phyloP scores from a whole-genome alignment of 2,888 invertebrate genomes.

The Rhamnusium bicolor region DNA sequence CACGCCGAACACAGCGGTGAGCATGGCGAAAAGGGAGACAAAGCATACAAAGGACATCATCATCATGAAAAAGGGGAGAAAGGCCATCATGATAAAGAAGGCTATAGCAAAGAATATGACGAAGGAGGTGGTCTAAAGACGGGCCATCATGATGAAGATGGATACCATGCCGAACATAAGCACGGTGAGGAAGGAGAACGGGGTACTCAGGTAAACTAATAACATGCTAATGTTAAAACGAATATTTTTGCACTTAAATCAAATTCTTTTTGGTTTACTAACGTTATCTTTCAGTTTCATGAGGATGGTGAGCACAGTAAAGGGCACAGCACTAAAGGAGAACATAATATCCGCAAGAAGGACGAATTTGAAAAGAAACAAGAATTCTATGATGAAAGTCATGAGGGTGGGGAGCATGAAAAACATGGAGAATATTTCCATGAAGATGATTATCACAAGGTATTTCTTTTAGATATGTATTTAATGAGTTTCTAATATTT shows the following conservation, averaged over 20 bases:
- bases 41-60: conserved; percentile 79
- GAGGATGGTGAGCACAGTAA: conserved; percentile 79
- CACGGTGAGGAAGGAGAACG: conserved; percentile 78
- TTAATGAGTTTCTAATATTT: too few relatives aligned
- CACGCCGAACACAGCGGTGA: conserved; percentile 73
- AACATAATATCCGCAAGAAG: conserved; percentile 83
- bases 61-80: conserved; percentile 77
- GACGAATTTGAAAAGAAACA: conserved; percentile 84
- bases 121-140: conserved; percentile 77
- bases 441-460: conserved; percentile 73
- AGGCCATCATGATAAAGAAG: conserved; percentile 80
- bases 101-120: conserved; percentile 76
- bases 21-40: conserved; percentile 76
- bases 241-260: too few relatives aligned
- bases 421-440: conserved; percentile 77
- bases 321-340: conserved; percentile 83
- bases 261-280: too few relatives aligned
- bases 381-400: conserved; percentile 84
- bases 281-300: conserved; percentile 59
- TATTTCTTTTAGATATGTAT: too few relatives aligned
- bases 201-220: conserved; percentile 60
- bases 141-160: conserved; percentile 76
- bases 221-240: too few relatives aligned
- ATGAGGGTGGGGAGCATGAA: conserved; percentile 79
- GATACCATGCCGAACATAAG: conserved; percentile 78